These are phyloP conservation scores for Bubo bubo DNA, from an alignment of 2,113 vertebrate species.

Conservation along the genomic window DNA sequence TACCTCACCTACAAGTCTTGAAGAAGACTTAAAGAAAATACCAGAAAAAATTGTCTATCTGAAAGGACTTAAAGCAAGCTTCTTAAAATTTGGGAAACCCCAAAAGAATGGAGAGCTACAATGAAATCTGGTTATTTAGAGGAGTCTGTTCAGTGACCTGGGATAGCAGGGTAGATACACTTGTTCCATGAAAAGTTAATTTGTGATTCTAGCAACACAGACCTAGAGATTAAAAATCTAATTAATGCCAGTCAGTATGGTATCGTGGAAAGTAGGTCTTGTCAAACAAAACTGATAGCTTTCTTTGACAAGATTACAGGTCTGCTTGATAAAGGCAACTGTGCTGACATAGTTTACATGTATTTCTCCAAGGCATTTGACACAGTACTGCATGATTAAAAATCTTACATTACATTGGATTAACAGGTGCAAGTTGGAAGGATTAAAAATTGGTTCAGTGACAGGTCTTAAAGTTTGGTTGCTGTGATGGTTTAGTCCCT, in stretches of 20 bases:
- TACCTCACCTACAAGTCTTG: neutral
- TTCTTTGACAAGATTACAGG: conserved; percentile 2
- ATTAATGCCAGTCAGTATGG: conserved; percentile 7
- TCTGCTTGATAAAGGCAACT: conserved; percentile 42
- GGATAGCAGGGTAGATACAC: neutral
- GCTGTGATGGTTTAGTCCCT: too few species aligned
- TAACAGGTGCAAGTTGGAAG: neutral
- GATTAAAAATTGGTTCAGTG: neutral
- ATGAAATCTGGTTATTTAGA: neutral
- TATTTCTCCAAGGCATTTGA: conserved; percentile 53
- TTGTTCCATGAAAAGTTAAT: neutral
- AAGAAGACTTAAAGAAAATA: neutral
- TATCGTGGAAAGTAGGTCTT: conserved; percentile 27
- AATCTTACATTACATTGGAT: neutral
- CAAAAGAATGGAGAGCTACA: neutral
- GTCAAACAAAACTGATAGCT: conserved; percentile 3
- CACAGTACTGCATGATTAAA: neutral
- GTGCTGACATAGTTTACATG: conserved; percentile 15
- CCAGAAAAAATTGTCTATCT: neutral
- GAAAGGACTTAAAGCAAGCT: neutral
- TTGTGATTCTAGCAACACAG: conserved; percentile 11
- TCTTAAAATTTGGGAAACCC: neutral
- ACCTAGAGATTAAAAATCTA: conserved; percentile 47
- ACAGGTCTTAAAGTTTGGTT: neutral
- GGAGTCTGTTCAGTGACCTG: neutral